phyloP scores from a whole-genome alignment of 2,888 invertebrate genomes.

The Hydroisotoma schaefferi region DNA sequence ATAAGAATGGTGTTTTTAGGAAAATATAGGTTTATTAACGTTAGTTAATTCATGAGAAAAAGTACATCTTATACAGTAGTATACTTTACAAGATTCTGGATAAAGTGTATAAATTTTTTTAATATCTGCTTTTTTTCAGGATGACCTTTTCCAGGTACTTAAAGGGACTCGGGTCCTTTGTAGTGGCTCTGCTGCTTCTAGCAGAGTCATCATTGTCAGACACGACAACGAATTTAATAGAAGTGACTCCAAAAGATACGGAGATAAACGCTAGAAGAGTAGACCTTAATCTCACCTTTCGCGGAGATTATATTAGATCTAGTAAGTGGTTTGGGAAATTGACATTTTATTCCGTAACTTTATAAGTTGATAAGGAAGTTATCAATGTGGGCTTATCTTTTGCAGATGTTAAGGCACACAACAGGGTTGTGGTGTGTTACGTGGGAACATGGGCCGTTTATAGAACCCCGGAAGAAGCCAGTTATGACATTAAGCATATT shows the following conservation, averaged over 20 bases:
- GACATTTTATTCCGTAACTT: background rate
- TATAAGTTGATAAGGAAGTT: background rate
- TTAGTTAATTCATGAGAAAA: no score
- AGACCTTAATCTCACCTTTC: slow-evolving; percentile 17
- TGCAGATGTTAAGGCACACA: slow-evolving; percentile 54
- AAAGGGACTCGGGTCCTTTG: no score
- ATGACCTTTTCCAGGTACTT: no score
- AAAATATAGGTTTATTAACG: no score
- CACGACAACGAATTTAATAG: background rate
- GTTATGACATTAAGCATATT: slow-evolving; percentile 62
- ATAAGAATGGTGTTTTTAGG: no score
- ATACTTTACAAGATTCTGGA: no score
- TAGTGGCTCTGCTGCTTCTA: background rate
- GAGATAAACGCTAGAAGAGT: background rate
- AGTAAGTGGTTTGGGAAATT: slow-evolving; percentile 9
- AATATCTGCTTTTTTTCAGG: no score
- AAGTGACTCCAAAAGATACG: background rate
- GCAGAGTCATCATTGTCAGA: background rate
- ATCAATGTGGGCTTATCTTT: slow-evolving; percentile 1
- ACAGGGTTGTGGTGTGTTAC: slow-evolving; percentile 75
- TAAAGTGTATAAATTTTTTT: no score
- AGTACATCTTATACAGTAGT: no score
- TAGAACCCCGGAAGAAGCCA: slow-evolving; percentile 61
- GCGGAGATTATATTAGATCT: slow-evolving; percentile 15
- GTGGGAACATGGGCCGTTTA: slow-evolving; percentile 76